phyloP scores from a whole-genome alignment of 2,888 invertebrate genomes.

The Acleris literana region DNA sequence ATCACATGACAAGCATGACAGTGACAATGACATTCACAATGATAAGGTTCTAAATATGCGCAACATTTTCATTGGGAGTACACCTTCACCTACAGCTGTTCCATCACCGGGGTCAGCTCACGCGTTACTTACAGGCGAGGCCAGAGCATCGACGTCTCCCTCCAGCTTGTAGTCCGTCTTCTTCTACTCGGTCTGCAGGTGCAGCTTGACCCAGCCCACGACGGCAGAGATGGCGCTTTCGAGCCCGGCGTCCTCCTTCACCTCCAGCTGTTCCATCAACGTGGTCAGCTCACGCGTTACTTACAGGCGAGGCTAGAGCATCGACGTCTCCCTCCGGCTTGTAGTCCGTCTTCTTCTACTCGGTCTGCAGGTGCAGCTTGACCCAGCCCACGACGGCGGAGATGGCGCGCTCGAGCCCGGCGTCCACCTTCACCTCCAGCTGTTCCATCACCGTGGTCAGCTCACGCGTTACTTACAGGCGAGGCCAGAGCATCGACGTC shows the following conservation, averaged over 20 bases:
- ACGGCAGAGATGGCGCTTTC: conserved; percentile 94
- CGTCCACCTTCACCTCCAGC: conserved; percentile 93
- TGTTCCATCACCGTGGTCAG: background rate
- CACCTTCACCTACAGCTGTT: too few relatives aligned
- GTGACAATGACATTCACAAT: too few relatives aligned
- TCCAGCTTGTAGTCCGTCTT: conserved; percentile 97
- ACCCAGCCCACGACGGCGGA: conserved; percentile 96
- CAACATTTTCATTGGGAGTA: too few relatives aligned
- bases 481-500: conserved; percentile 94
- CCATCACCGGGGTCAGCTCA: background rate
- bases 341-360: conserved; percentile 98
- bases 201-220: conserved; percentile 94
- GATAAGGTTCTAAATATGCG: too few relatives aligned
- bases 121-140: conserved; percentile 87
- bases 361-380: conserved; percentile 92
- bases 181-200: conserved; percentile 96
- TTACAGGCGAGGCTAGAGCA: conserved; percentile 91
- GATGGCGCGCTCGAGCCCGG: conserved; percentile 92
- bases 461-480: conserved; percentile 84
- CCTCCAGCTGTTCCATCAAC: too few relatives aligned
- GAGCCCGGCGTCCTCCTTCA: conserved; percentile 89
- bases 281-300: conserved; percentile 42
- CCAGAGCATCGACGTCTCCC: conserved; percentile 92
- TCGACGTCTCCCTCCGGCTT: conserved; percentile 94
- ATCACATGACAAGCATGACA: too few relatives aligned